Conservation (phyloP, 2,797 vertebrate species). For the Pipistrellus nathusii region DNA sequence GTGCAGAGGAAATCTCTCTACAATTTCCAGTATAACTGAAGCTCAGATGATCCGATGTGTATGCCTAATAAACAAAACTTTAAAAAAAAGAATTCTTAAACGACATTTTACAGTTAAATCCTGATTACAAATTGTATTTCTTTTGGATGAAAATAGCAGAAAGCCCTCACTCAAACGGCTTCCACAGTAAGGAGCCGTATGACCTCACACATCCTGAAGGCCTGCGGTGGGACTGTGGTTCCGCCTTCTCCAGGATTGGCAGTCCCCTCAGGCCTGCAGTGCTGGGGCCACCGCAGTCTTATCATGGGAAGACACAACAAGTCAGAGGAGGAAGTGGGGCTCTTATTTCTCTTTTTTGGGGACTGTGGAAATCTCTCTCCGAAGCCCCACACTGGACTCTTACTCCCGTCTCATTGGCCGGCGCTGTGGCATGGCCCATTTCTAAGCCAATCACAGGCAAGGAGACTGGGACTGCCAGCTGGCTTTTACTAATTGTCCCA, state of each 20-base stretch:
- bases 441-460: background rate
- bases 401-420: background rate
- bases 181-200: background rate
- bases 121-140: background rate
- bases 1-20: background rate
- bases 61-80: background rate
- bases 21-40: background rate
- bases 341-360: background rate
- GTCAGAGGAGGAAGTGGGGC: background rate
- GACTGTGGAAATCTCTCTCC: background rate
- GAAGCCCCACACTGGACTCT: background rate
- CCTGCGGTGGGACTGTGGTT: background rate
- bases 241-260: background rate
- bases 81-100: slow-evolving; percentile 38
- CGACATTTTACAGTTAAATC: slow-evolving; percentile 5
- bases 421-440: background rate
- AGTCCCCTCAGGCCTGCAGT: background rate
- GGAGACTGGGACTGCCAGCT: background rate
- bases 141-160: slow-evolving; percentile 12
- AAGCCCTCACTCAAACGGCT: background rate
- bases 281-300: background rate
- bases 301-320: background rate
- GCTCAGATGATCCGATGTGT: background rate
- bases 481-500: background rate
- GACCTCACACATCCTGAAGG: background rate